Evolutionary conservation across 2,888 invertebrate genomes (phyloP).

Genomic region (Melanotus villosus): DNA sequence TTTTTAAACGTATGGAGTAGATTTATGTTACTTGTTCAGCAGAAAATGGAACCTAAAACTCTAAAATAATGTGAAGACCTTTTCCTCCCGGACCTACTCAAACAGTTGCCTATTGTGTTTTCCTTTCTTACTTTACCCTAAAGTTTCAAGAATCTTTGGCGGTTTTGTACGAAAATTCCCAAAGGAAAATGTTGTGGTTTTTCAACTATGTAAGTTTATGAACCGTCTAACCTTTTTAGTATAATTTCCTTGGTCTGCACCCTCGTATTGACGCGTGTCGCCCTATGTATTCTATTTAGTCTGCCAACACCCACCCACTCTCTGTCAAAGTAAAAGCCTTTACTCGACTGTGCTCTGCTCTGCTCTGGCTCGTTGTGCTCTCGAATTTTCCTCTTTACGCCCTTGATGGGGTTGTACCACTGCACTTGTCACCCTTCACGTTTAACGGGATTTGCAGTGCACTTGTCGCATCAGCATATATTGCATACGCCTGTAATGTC

Average conservation of each 20-base stretch:
- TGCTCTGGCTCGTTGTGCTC: not conserved
- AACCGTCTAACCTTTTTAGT: slow-evolving; percentile 16
- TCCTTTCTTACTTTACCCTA: not conserved
- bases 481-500: slow-evolving; percentile 10
- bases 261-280: slow-evolving; percentile 20
- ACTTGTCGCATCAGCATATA: slow-evolving; percentile 18
- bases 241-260: slow-evolving; percentile 19
- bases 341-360: not conserved
- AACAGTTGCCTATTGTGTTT: not conserved
- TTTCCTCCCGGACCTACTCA: not conserved
- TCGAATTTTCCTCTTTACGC: slow-evolving; percentile 10
- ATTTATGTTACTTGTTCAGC: too few species aligned
- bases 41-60: too few species aligned
- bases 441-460: slow-evolving; percentile 2
- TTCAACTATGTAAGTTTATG: slow-evolving; percentile 6
- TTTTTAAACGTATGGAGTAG: too few species aligned
- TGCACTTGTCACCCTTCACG: slow-evolving; percentile 12
- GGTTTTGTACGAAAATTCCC: not conserved
- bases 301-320: slow-evolving; percentile 16
- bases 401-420: slow-evolving; percentile 1
- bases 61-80: too few species aligned
- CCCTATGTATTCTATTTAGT: slow-evolving; percentile 20
- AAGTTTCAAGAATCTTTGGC: not conserved
- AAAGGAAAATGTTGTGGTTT: not conserved
- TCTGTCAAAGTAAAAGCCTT: slow-evolving; percentile 10